Conservation (phyloP, 2,113 vertebrate species). For the Scartelaos histophorus region DNA sequence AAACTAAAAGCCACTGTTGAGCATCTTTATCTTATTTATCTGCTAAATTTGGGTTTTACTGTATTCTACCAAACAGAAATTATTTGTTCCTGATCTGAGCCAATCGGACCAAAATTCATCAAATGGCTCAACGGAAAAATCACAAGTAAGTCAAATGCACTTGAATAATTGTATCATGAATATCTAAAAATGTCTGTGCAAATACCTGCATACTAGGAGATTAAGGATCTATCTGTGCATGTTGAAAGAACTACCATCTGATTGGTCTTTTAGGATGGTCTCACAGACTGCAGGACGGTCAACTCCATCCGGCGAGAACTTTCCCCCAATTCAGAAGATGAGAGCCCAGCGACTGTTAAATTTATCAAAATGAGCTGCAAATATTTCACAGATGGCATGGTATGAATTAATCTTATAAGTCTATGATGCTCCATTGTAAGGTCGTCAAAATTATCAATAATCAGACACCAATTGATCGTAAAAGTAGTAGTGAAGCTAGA, state of each 20-base stretch:
- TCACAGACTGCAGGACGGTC: constrained; percentile 79
- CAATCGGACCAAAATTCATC: constrained; percentile 69
- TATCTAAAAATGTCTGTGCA: background rate
- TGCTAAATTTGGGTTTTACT: background rate
- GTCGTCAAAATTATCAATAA: background rate
- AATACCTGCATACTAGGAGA: background rate
- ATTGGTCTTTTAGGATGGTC: constrained; percentile 77
- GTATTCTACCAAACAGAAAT: constrained; percentile 74
- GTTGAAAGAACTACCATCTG: background rate
- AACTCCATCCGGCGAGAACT: constrained; percentile 83
- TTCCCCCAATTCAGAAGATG: constrained; percentile 90
- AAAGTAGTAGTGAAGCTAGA: background rate
- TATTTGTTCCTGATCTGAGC: constrained; percentile 88
- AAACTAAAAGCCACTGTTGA: background rate
- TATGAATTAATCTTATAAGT: constrained; percentile 45
- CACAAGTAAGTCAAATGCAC: constrained; percentile 74
- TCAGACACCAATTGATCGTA: background rate
- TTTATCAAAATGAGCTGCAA: constrained; percentile 99
- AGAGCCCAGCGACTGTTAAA: constrained; percentile 87
- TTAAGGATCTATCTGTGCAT: background rate
- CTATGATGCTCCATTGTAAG: background rate
- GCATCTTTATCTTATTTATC: background rate
- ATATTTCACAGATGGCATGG: constrained; percentile 98
- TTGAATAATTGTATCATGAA: background rate
- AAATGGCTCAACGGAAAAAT: constrained; percentile 77